Percentiles rank a stretch among this genome's conserved stretches.
Evolutionary conservation across 2,888 invertebrate genomes (phyloP).

Genomic region (Trachelus tabidus): DNA sequence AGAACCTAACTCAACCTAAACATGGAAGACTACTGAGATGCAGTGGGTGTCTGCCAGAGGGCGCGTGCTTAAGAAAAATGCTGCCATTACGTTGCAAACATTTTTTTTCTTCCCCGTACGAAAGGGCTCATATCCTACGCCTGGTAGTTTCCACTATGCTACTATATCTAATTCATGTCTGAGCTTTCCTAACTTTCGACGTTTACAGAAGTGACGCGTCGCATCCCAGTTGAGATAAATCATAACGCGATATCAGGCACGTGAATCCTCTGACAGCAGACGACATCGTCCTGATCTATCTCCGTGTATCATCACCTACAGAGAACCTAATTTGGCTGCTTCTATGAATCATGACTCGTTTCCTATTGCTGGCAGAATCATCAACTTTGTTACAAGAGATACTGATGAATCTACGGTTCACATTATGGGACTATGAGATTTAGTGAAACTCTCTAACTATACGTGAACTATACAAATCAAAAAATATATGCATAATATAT

Average conservation of each 20-base stretch:
- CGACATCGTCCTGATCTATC: not conserved
- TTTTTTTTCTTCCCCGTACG: not conserved
- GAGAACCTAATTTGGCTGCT: not conserved
- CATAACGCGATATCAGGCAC: not conserved
- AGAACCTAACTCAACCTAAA: not conserved
- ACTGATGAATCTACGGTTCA: not conserved
- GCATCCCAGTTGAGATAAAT: not conserved
- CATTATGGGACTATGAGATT: not conserved
- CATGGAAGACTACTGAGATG: not conserved
- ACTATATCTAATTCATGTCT: not conserved
- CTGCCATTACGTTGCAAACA: conserved; percentile 9
- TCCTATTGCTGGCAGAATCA: not conserved
- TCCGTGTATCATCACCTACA: not conserved
- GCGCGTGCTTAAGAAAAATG: conserved; percentile 16
- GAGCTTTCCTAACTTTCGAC: not conserved
- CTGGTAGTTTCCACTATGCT: not conserved
- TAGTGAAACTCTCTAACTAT: not conserved
- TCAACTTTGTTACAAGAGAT: not conserved
- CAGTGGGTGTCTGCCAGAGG: not conserved
- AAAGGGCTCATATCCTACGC: not conserved
- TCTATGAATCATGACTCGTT: not conserved
- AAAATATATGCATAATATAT: not conserved
- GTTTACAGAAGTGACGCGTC: no score
- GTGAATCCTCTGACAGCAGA: not conserved
- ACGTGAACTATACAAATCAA: not conserved